Percentiles rank a stretch among this genome's conserved stretches.
Evolutionary conservation across 2,113 vertebrate genomes (phyloP).

Genomic region (Microtus oregoni): DNA sequence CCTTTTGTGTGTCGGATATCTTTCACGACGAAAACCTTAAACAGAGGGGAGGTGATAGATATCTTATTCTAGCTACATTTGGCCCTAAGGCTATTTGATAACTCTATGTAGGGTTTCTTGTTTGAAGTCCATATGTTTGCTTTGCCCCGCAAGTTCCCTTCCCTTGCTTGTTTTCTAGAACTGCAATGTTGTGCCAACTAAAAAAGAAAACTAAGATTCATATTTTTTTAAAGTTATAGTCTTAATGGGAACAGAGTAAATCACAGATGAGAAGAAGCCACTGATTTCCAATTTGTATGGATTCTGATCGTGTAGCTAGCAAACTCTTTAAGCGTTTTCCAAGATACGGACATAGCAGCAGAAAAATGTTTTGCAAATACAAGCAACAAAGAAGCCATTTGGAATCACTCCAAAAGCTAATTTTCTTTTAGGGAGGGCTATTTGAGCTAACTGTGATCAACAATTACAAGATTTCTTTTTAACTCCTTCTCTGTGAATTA

Average conservation of each 20-base stretch:
- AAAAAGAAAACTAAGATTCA: not conserved
- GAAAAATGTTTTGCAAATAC: conserved; percentile 67
- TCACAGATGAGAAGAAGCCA: not conserved
- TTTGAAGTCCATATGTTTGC: not conserved
- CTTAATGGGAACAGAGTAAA: conserved; percentile 5
- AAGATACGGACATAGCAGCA: conserved; percentile 45
- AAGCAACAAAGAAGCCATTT: conserved; percentile 62
- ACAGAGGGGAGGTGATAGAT: not conserved
- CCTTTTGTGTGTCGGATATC: not conserved
- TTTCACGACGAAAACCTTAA: not conserved
- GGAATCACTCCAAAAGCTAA: conserved; percentile 69
- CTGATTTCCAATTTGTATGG: not conserved
- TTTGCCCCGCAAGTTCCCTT: not conserved
- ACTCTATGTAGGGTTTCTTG: not conserved
- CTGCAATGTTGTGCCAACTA: not conserved
- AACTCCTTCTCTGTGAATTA: conserved; percentile 77
- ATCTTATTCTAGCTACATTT: not conserved
- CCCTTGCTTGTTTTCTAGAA: not conserved
- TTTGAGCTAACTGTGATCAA: conserved; percentile 69
- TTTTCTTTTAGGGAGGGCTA: conserved; percentile 71
- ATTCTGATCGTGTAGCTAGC: not conserved
- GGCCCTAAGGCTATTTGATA: not conserved
- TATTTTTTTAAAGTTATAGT: not conserved
- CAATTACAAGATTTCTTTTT: conserved; percentile 79
- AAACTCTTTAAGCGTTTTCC: conserved; percentile 59